Evolutionary conservation across 2,797 vertebrate genomes (phyloP).

Genomic region (Parauchenoglanis ngamensis): DNA sequence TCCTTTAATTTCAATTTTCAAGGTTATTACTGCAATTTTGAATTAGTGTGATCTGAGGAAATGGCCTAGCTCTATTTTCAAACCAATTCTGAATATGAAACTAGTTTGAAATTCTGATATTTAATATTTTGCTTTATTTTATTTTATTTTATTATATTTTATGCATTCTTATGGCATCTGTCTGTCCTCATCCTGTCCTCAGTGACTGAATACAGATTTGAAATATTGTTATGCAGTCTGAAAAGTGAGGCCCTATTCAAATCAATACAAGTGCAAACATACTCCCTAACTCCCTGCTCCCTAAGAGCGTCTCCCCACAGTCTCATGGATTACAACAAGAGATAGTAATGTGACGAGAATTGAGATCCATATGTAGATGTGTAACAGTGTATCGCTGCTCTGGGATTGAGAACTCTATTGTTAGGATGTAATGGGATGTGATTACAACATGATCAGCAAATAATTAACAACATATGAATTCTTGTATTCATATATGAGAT

Average conservation of each 20-base stretch:
- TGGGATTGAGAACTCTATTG: neutral
- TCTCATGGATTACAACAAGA: slow-evolving; percentile 48
- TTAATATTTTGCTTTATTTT: neutral
- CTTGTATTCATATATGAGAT: too few relatives aligned
- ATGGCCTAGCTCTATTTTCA: slow-evolving; percentile 1
- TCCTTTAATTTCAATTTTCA: slow-evolving; percentile 19
- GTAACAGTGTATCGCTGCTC: neutral
- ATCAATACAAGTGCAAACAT: slow-evolving; percentile 70
- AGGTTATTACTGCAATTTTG: slow-evolving; percentile 13
- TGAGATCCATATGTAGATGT: slow-evolving; percentile 25
- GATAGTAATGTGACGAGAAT: slow-evolving; percentile 32
- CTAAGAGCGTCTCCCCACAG: slow-evolving; percentile 42
- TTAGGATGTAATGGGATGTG: neutral
- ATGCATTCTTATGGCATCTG: neutral
- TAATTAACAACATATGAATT: neutral
- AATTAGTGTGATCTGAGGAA: neutral
- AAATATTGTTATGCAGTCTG: slow-evolving; percentile 41
- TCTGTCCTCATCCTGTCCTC: neutral
- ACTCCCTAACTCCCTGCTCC: slow-evolving; percentile 56
- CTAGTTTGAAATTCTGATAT: neutral
- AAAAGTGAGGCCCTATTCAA: slow-evolving; percentile 63
- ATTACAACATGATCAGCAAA: neutral
- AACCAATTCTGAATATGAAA: neutral
- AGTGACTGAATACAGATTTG: slow-evolving; percentile 12
- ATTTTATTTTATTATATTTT: slow-evolving; percentile 1